Conservation (phyloP, 2,113 vertebrate species). For the Sapajus apella region DNA sequence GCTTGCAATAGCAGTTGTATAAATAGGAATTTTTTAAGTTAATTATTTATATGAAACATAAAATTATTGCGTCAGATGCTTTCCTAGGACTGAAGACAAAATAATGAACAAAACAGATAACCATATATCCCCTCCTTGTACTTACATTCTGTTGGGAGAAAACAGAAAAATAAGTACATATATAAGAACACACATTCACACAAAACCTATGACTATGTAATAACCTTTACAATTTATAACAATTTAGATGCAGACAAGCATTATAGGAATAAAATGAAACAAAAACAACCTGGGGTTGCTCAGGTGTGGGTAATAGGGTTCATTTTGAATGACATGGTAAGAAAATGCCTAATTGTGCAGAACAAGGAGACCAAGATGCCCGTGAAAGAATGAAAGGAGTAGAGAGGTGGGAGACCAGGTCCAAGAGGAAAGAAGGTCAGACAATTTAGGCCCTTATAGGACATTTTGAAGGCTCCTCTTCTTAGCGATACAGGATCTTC, state of each 20-base stretch:
- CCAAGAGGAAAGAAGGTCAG: rapidly evolving
- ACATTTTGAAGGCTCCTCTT: not conserved
- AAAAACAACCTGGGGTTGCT: not conserved
- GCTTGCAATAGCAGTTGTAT: not conserved
- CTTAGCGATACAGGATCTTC: not conserved
- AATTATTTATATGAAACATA: not conserved
- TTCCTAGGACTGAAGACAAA: not conserved
- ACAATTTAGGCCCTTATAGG: rapidly evolving
- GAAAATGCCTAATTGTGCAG: not conserved
- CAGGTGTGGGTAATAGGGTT: rapidly evolving
- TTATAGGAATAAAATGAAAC: not conserved
- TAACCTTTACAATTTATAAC: not conserved
- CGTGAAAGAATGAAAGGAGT: not conserved
- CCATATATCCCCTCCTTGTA: not conserved
- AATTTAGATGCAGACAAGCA: not conserved
- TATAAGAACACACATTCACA: not conserved
- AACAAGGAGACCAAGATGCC: not conserved
- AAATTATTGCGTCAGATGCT: not conserved
- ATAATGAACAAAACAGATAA: not conserved
- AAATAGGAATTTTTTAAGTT: not conserved
- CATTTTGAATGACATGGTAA: not conserved
- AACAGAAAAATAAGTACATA: not conserved
- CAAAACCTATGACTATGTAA: not conserved
- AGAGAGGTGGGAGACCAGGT: not conserved
- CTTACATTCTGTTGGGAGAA: not conserved